Percentiles rank a stretch among this genome's conserved stretches.
Evolutionary conservation across 2,888 invertebrate genomes (phyloP).

Genomic region (Nycteola revayana): DNA sequence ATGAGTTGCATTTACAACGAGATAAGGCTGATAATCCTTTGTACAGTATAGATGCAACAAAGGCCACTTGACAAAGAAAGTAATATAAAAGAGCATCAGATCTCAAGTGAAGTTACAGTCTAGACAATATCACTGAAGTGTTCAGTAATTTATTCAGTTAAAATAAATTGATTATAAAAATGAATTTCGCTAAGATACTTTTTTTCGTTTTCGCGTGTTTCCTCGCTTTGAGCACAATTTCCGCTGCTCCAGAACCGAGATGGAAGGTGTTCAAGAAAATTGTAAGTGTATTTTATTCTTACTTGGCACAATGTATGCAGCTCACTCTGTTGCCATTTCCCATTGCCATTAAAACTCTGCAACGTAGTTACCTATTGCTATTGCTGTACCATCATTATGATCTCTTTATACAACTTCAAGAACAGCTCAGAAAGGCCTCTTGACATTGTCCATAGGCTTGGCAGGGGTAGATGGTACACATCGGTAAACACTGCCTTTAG

Average conservation of each 20-base stretch:
- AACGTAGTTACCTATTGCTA: no score
- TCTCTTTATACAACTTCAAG: no score
- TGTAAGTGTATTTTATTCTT: no score
- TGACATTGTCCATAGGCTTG: no score
- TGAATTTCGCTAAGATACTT: conserved; percentile 42
- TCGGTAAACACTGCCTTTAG: no score
- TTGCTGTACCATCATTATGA: no score
- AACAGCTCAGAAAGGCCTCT: no score
- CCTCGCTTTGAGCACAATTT: conserved; percentile 26
- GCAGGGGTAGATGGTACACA: no score
- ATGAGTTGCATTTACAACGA: conserved; percentile 1
- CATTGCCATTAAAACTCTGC: no score
- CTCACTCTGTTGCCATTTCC: no score
- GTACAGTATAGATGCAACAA: conserved; percentile 6
- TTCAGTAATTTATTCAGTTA: conserved; percentile 2
- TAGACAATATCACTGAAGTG: conserved; percentile 8
- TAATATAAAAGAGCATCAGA: conserved; percentile 19
- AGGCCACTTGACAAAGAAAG: conserved; percentile 17
- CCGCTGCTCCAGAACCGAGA: conserved; percentile 40
- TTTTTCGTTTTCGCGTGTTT: conserved; percentile 34
- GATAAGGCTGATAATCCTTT: conserved; percentile 4
- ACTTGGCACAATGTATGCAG: no score
- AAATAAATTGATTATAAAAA: conserved; percentile 24
- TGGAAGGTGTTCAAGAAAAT: conserved; percentile 51
- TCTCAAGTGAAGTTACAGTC: conserved; percentile 26